Conservation (phyloP, 2,888 invertebrate species). For the Agriopis leucophaearia region DNA sequence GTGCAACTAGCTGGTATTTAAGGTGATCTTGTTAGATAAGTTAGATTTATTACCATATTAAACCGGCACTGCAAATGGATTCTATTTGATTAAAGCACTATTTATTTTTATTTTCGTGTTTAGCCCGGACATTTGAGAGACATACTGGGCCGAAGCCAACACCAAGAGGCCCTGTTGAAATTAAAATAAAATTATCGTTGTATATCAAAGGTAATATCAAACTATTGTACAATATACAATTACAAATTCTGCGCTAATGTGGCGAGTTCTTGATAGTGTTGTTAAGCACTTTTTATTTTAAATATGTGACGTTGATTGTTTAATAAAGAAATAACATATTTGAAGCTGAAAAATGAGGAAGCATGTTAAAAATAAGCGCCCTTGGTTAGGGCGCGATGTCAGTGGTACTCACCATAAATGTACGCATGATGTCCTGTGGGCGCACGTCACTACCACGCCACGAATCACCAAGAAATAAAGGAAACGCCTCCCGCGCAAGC, state of each 20-base stretch:
- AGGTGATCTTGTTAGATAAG: conserved; percentile 43
- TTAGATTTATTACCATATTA: conserved; percentile 37
- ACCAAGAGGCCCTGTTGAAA: too few species aligned
- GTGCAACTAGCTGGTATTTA: conserved; percentile 40
- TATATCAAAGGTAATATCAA: too few species aligned
- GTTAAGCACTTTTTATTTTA: not conserved
- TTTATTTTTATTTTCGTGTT: too few species aligned
- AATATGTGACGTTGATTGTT: not conserved
- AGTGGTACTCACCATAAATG: conserved; percentile 77
- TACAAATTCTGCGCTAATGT: too few species aligned
- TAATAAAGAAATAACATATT: conserved; percentile 13
- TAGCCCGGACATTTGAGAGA: too few species aligned
- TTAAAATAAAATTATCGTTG: too few species aligned
- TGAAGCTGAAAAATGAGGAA: conserved; percentile 47
- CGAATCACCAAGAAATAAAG: conserved; percentile 84
- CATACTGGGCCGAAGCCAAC: too few species aligned
- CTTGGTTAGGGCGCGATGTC: conserved; percentile 56
- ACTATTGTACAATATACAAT: too few species aligned
- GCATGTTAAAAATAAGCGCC: conserved; percentile 50
- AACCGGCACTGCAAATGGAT: conserved; percentile 19
- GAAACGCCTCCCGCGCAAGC: conserved; percentile 78
- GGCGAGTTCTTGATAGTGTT: too few species aligned
- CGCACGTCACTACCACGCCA: conserved; percentile 79
- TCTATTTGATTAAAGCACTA: not conserved
- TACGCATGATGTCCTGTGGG: conserved; percentile 79